phyloP scores from a whole-genome alignment of 1,140 invertebrate species.

The Ganaspis sp. region DNA sequence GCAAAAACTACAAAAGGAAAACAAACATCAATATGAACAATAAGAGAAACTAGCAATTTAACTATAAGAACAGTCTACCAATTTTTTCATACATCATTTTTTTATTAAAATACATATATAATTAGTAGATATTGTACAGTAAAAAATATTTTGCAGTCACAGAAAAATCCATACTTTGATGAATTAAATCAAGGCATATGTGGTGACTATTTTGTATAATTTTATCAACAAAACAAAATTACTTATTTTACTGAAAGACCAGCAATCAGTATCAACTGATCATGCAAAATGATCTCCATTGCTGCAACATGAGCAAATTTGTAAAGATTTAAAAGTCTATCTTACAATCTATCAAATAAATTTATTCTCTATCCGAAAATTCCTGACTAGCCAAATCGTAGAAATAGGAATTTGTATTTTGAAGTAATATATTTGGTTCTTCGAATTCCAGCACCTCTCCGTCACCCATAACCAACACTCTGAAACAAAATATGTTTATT shows the following conservation, averaged over 20 bases:
- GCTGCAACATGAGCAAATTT: not conserved
- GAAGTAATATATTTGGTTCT: slow-evolving; percentile 82
- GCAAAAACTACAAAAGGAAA: too few species aligned
- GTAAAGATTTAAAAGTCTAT: not conserved
- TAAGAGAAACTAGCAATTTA: too few species aligned
- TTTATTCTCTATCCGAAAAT: slow-evolving; percentile 65
- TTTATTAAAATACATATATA: not conserved
- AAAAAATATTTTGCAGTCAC: slow-evolving; percentile 11
- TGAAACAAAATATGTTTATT: slow-evolving; percentile 58
- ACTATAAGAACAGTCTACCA: too few species aligned
- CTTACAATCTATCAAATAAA: not conserved
- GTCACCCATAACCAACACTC: slow-evolving; percentile 88
- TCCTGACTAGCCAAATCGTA: slow-evolving; percentile 81
- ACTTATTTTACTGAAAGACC: not conserved
- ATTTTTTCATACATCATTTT: too few species aligned
- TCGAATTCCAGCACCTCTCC: slow-evolving; percentile 90
- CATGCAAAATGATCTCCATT: not conserved
- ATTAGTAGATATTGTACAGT: not conserved
- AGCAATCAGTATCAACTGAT: not conserved
- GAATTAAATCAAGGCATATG: not conserved
- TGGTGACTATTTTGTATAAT: not conserved
- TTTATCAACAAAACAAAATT: not conserved
- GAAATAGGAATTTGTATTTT: slow-evolving; percentile 84
- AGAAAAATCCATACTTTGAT: not conserved
- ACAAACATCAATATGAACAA: too few species aligned